Evolutionary conservation across 1,140 invertebrate species (phyloP), one percentile per base, ranked within the genome.

Genomic region (Gonatopus flavifemur): DNA sequence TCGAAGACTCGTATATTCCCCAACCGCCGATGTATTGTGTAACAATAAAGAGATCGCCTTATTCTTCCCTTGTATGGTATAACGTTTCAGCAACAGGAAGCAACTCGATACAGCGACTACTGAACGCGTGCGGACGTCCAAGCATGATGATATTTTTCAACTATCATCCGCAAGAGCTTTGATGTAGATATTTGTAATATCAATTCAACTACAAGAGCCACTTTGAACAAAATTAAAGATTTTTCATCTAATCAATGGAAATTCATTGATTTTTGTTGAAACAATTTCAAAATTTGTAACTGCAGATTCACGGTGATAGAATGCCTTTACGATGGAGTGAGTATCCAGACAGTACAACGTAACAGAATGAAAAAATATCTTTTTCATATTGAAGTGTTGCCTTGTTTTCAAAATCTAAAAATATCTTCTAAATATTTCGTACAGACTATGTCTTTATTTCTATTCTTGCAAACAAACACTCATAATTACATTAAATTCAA

Each of bases 41-140:
- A 32, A 22, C 28, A 44, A 37, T 33, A 43, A 45, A n/a, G n/a
- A 31, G 40, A 55, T 55, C 45, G 38, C 36, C n/a, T 56, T 52
- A 52, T 31, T 40, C 42, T 45, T 55, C 48, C 44, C 15, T n/a
- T 7, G n/a, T 12, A 5, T 19, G 28, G 50, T 55, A 55, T 62
- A 50, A 22, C 49, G 47, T 62, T 62, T 50, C 43, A 48, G 40
- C 41, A 39, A 21, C 49, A 52, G 57, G 57, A 60, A 58, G 64
- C 54, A 68, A 68, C 52, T 39, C 18, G 64, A 68, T 65, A 62
- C 49, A 66, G 42, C 59, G 57, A 55, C 54, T 63, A 49, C 55
- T 55, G 59, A 61, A 64, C 68, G 64, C 69, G 69, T 66, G 65
- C 64, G 55, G 37, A 51, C 49, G 47, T 41, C 59, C 58, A 49